Evolutionary conservation across 2,797 vertebrate genomes (phyloP).

Genomic region (Percopsis omiscomaycus): DNA sequence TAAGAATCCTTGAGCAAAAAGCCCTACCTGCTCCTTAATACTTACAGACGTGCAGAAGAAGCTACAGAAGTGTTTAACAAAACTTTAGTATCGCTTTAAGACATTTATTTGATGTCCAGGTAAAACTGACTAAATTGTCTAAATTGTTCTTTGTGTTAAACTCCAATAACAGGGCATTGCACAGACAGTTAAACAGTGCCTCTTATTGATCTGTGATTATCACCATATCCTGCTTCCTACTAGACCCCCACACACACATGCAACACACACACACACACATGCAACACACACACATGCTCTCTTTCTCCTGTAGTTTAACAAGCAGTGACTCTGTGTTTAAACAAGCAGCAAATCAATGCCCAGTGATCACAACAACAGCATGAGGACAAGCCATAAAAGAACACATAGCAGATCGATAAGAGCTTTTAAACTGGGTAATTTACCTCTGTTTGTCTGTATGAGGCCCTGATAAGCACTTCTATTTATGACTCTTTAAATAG

Average conservation of each 20-base stretch:
- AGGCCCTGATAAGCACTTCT: slow-evolving; percentile 24
- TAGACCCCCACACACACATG: background rate
- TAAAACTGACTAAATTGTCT: too few relatives aligned
- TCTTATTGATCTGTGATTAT: slow-evolving; percentile 35
- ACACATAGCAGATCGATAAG: slow-evolving; percentile 27
- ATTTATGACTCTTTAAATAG: slow-evolving; percentile 5
- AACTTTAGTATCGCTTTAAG: too few relatives aligned
- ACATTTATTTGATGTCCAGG: too few relatives aligned
- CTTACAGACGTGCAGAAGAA: too few relatives aligned
- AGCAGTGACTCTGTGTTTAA: slow-evolving; percentile 20
- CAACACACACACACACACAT: background rate
- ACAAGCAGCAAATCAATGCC: slow-evolving; percentile 37
- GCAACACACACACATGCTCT: background rate
- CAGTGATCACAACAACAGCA: slow-evolving; percentile 25
- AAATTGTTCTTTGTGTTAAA: background rate
- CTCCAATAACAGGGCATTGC: background rate
- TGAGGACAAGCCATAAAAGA: slow-evolving; percentile 32
- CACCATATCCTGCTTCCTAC: slow-evolving; percentile 12
- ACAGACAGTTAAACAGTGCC: slow-evolving; percentile 17
- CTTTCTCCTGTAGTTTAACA: slow-evolving; percentile 13
- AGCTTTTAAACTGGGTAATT: slow-evolving; percentile 31
- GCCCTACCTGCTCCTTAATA: too few relatives aligned
- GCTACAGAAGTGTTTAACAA: too few relatives aligned
- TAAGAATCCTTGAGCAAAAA: too few relatives aligned
- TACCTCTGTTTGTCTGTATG: slow-evolving; percentile 22